phyloP scores from a whole-genome alignment of 2,888 invertebrate species.

The Harpagoxenus sublaevis region DNA sequence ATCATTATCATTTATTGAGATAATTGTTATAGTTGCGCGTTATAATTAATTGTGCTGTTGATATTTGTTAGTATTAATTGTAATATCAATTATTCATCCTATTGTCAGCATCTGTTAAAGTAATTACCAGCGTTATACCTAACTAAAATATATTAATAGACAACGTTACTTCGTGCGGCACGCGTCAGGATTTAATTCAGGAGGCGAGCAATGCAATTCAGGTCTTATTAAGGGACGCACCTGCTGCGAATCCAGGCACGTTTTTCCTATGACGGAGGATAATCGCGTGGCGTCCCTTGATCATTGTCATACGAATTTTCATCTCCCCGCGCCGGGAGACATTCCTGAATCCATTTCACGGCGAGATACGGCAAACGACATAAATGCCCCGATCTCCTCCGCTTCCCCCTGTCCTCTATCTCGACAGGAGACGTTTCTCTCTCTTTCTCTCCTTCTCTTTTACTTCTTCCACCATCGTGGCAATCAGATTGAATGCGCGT shows the following conservation, averaged over 20 bases:
- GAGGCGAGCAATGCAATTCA: not conserved
- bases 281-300: conserved; percentile 35
- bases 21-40: not conserved
- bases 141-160: not conserved
- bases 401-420: not conserved
- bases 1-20: not conserved
- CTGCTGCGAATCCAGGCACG: conserved; percentile 28
- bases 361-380: conserved; percentile 68
- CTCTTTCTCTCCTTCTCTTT: not conserved
- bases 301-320: conserved; percentile 58
- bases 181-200: conserved; percentile 12
- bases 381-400: conserved; percentile 64
- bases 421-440: conserved; percentile 3
- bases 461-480: conserved; percentile 49
- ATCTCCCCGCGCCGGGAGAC: conserved; percentile 20
- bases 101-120: not conserved
- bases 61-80: conserved; percentile 19
- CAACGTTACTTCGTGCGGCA: not conserved
- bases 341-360: conserved; percentile 63
- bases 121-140: conserved; percentile 4
- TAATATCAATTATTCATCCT: conserved; percentile 25
- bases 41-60: conserved; percentile 17
- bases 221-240: not conserved
- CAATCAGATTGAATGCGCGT: conserved; percentile 78
- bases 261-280: not conserved